Conservation (phyloP, 2,888 invertebrate genomes). For the Lasioglossum pauxillum region DNA sequence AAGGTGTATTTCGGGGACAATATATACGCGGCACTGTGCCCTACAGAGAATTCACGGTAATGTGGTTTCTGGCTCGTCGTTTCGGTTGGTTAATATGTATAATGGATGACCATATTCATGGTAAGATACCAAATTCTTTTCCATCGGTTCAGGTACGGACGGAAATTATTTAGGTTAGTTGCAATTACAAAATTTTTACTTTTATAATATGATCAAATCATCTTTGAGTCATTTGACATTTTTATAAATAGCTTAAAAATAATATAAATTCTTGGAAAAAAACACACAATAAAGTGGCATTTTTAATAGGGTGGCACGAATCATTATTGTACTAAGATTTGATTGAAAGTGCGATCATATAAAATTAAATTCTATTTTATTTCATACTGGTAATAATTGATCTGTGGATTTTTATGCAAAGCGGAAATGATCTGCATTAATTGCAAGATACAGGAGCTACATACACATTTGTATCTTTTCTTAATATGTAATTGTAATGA, state of each 20-base stretch:
- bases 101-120: constrained; percentile 2
- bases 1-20: constrained; percentile 36
- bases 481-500: too few species aligned
- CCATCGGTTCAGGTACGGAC: not conserved
- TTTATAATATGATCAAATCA: not conserved
- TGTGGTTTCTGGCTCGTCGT: constrained; percentile 27
- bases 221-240: not conserved
- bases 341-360: not conserved
- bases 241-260: not conserved
- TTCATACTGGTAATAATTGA: not conserved
- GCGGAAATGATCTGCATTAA: not conserved
- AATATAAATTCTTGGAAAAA: not conserved
- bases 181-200: not conserved
- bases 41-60: constrained; percentile 35
- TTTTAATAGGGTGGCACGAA: not conserved
- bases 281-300: not conserved
- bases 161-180: not conserved
- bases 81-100: constrained; percentile 30
- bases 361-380: not conserved
- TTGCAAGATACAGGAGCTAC: too few species aligned
- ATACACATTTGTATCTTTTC: too few species aligned
- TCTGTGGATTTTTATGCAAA: not conserved
- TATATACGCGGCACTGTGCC: constrained; percentile 40
- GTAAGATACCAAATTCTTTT: constrained; percentile 10
- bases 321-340: not conserved